A percentile compares a stretch with the other conserved stretches of the same genome.
Conservation (phyloP, 2,797 vertebrate species). For the Lutra lutra region DNA sequence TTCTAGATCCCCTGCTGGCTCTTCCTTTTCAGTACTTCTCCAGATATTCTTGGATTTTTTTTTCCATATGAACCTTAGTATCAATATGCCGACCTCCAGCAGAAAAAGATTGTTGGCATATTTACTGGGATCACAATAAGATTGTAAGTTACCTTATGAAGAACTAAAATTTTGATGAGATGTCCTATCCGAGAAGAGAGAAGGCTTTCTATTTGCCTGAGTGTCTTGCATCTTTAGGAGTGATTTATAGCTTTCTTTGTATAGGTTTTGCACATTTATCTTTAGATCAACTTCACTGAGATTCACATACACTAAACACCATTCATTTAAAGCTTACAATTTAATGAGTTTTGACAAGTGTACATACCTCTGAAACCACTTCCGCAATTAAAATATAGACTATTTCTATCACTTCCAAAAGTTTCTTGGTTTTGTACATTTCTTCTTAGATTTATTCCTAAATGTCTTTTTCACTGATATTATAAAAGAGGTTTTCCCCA, state of each 20-base stretch:
- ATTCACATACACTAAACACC: neutral
- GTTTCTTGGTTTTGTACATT: neutral
- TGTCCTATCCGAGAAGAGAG: neutral
- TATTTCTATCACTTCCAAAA: neutral
- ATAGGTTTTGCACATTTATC: neutral
- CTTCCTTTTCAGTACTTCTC: neutral
- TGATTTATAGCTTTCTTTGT: neutral
- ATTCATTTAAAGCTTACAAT: neutral
- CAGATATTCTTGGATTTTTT: neutral
- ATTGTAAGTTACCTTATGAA: neutral
- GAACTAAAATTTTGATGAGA: neutral
- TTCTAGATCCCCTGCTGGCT: neutral
- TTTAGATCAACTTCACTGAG: neutral
- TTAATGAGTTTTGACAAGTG: neutral
- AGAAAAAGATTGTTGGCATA: neutral
- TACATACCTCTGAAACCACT: neutral
- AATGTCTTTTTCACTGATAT: neutral
- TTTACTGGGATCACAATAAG: neutral
- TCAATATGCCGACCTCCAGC: neutral
- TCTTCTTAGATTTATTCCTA: neutral
- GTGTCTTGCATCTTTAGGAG: neutral
- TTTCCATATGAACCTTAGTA: neutral
- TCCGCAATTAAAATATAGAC: neutral
- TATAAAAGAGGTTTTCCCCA: neutral
- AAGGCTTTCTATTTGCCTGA: neutral